A percentile compares a stretch with the other conserved stretches of the same genome.
phyloP scores from a whole-genome alignment of 2,113 vertebrate genomes.

The Podiceps cristatus region DNA sequence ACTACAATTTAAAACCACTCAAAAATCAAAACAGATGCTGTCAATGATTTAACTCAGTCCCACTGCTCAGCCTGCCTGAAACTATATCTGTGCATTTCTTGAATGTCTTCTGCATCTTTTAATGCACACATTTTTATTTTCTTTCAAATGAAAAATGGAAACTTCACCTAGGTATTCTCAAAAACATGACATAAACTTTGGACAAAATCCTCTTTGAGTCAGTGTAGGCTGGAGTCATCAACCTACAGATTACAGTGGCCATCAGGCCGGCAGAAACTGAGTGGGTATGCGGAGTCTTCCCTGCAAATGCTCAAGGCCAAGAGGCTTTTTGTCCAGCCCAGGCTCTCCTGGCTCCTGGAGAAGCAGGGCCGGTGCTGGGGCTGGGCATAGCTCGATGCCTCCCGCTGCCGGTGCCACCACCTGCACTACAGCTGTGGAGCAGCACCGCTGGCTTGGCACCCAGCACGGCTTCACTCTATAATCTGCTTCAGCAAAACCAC shows the following conservation, averaged over 20 bases:
- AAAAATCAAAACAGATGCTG: background rate
- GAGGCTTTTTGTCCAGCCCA: background rate
- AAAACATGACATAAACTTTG: background rate
- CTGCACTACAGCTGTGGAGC: background rate
- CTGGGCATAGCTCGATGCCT: fast-evolving
- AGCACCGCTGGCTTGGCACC: background rate
- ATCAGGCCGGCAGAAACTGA: background rate
- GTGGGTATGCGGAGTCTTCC: background rate
- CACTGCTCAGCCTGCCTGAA: background rate
- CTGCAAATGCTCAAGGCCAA: background rate
- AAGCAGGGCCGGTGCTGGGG: fast-evolving
- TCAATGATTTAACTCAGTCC: background rate
- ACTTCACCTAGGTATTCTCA: background rate
- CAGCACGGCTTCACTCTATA: fast-evolving
- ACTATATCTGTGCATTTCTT: background rate
- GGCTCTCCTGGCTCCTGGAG: background rate
- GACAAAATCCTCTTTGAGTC: background rate
- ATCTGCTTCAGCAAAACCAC: background rate
- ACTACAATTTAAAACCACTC: background rate
- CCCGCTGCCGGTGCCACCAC: background rate
- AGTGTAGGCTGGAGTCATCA: background rate
- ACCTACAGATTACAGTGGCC: background rate
- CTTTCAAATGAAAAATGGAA: background rate
- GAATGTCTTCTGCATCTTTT: background rate
- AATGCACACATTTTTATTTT: background rate